A percentile compares a stretch with the other conserved stretches of the same genome.
phyloP scores from a whole-genome alignment of 2,797 vertebrate species.

The Etheostoma nigrum region DNA sequence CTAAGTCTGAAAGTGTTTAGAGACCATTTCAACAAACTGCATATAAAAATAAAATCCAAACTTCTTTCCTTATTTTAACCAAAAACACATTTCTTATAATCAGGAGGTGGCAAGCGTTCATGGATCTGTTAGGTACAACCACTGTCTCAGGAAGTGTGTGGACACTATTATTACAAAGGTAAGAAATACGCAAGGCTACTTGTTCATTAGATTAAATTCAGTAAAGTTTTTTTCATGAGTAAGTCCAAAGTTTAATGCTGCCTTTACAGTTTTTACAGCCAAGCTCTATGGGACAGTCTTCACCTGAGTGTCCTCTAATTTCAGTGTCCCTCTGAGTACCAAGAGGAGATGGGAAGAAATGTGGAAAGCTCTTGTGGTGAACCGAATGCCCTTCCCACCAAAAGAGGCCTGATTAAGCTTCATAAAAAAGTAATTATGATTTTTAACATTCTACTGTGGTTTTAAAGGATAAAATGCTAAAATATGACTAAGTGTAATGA shows the following conservation, averaged over 20 bases:
- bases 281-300: neutral
- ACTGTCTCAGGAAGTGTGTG: slow-evolving; percentile 90
- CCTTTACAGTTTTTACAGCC: neutral
- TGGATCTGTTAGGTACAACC: slow-evolving; percentile 89
- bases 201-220: neutral
- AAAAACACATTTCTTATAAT: slow-evolving; percentile 26
- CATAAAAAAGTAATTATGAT: slow-evolving; percentile 89
- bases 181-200: slow-evolving; percentile 23
- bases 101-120: slow-evolving; percentile 91
- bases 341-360: slow-evolving; percentile 91
- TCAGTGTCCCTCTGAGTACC: slow-evolving; percentile 92
- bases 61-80: neutral
- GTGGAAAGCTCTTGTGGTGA: slow-evolving; percentile 89
- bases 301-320: slow-evolving; percentile 32
- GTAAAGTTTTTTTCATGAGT: neutral
- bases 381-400: slow-evolving; percentile 85
- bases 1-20: neutral
- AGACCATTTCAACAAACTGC: neutral
- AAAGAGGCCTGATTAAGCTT: slow-evolving; percentile 89
- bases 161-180: slow-evolving; percentile 96
- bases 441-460: neutral
- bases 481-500: neutral
- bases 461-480: neutral
- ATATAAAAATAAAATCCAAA: neutral
- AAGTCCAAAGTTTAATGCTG: neutral